These are phyloP conservation scores for Zapus hudsonius DNA, from an alignment of 2,113 vertebrate genomes.

Conservation along the genomic window DNA sequence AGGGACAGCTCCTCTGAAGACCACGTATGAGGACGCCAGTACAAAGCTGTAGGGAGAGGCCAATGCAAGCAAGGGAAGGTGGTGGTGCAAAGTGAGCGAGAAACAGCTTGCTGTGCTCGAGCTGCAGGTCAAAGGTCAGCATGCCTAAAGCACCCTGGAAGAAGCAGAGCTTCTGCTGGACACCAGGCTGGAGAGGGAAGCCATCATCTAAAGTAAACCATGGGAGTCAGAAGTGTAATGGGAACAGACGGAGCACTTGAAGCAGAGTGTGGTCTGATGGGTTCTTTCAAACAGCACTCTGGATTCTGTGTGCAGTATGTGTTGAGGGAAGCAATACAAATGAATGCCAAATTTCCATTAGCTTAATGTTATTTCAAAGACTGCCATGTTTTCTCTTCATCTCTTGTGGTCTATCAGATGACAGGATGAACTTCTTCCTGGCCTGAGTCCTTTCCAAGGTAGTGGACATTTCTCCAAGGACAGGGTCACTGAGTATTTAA, in stretches of 20 bases:
- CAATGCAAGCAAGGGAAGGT: neutral
- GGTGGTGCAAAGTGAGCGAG: neutral
- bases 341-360: neutral
- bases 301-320: neutral
- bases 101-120: neutral
- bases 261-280: neutral
- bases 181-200: neutral
- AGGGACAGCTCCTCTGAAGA: neutral
- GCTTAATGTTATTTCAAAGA: constrained; percentile 19
- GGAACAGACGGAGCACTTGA: neutral
- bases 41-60: neutral
- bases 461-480: neutral
- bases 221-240: neutral
- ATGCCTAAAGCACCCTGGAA: neutral
- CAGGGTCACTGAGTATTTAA: neutral
- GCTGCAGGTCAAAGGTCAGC: neutral
- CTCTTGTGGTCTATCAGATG: neutral
- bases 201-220: neutral
- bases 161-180: neutral
- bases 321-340: neutral
- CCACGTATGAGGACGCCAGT: neutral
- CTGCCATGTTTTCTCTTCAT: constrained; percentile 16
- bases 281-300: constrained; percentile 4
- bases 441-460: neutral
- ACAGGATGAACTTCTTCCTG: neutral